These are phyloP conservation scores for Leptodirus hochenwartii DNA, from an alignment of 2,888 invertebrate genomes.

Conservation along the genomic window DNA sequence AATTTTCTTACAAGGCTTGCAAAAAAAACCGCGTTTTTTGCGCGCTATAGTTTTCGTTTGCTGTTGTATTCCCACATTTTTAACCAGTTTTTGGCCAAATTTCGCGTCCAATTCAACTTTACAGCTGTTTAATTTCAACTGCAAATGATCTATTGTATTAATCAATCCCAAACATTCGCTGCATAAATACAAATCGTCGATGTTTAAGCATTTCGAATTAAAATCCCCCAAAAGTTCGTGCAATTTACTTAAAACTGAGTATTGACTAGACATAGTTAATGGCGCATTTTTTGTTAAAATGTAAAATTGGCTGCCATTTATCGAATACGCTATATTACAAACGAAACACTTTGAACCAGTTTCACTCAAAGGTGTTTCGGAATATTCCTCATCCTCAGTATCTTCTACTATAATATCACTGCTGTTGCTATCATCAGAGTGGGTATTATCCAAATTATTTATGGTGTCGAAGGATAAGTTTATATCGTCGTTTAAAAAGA, in stretches of 20 bases:
- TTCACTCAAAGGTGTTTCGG: conserved; percentile 19
- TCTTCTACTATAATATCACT: conserved; percentile 28
- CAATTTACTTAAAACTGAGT: conserved; percentile 21
- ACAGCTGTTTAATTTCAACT: conserved; percentile 21
- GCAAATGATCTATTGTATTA: conserved; percentile 26
- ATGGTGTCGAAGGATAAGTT: too few relatives aligned
- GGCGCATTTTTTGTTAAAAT: conserved; percentile 22
- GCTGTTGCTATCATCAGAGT: conserved; percentile 16
- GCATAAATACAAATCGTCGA: conserved; percentile 21
- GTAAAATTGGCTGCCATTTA: conserved; percentile 23
- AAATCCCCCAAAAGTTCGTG: conserved; percentile 17
- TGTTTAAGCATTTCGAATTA: too few relatives aligned
- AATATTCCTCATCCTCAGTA: conserved; percentile 22
- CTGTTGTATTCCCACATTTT: too few relatives aligned
- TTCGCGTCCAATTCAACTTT: conserved; percentile 20
- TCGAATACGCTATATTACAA: conserved; percentile 22
- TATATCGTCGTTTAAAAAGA: too few relatives aligned
- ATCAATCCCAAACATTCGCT: conserved; percentile 25
- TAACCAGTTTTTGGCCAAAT: conserved; percentile 15
- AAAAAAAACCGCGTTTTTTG: conserved; percentile 18
- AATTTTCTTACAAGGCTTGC: conserved; percentile 21
- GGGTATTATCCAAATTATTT: too few relatives aligned
- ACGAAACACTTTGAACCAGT: conserved; percentile 21
- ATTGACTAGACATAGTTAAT: conserved; percentile 24
- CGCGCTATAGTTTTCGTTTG: too few relatives aligned